Percentiles rank a stretch among this genome's conserved stretches.
phyloP scores from a whole-genome alignment of 2,797 vertebrate genomes.

The Fistularia tabacaria region DNA sequence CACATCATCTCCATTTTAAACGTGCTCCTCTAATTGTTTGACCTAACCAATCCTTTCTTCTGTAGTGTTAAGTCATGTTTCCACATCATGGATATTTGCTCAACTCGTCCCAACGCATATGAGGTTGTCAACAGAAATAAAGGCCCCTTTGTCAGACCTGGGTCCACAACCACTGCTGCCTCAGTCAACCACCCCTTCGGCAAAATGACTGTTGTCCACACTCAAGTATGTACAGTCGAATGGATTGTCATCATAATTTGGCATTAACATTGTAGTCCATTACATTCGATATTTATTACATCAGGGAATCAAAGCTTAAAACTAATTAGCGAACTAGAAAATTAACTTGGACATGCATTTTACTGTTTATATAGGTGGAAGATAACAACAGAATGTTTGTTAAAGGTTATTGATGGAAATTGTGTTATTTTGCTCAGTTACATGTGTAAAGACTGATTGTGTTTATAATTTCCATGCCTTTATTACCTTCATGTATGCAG shows the following conservation, averaged over 20 bases:
- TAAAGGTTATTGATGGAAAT: conserved; percentile 14
- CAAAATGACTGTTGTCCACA: conserved; percentile 86
- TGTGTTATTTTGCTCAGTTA: conserved; percentile 34
- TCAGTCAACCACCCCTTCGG: conserved; percentile 84
- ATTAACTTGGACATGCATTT: too few relatives aligned
- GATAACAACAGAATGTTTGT: not conserved
- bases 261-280: not conserved
- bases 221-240: conserved; percentile 79
- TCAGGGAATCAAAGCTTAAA: too few relatives aligned
- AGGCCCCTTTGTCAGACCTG: conserved; percentile 84
- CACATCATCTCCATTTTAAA: not conserved
- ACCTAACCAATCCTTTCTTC: conserved; percentile 9
- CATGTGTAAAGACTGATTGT: conserved; percentile 27
- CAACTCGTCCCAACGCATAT: conserved; percentile 80
- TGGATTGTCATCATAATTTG: conserved; percentile 1
- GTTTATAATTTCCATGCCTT: conserved; percentile 44
- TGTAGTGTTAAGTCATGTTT: conserved; percentile 95
- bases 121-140: conserved; percentile 89
- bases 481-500: conserved; percentile 52
- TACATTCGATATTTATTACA: not conserved
- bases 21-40: not conserved
- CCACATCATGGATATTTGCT: conserved; percentile 97
- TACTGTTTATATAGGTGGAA: too few relatives aligned
- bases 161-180: conserved; percentile 76
- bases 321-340: too few relatives aligned